Conservation (phyloP, 2,888 invertebrate species). For the Agapetus fuscipes region DNA sequence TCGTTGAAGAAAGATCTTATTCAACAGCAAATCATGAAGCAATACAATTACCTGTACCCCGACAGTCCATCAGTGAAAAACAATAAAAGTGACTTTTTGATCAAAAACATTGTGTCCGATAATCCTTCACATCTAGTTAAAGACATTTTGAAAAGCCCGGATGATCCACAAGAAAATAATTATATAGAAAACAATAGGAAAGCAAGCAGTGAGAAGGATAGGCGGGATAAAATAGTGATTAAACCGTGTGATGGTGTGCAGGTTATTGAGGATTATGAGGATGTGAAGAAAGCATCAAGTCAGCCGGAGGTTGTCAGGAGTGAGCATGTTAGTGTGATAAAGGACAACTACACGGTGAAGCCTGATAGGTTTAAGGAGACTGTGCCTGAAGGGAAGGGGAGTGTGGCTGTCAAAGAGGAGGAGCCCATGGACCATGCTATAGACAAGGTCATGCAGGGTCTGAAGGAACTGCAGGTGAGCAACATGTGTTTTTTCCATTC, state of each 20-base stretch:
- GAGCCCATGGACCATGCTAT: constrained; percentile 17
- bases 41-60: constrained; percentile 3
- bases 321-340: constrained; percentile 18
- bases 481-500: constrained; percentile 1
- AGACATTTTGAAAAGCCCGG: constrained; percentile 13
- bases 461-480: constrained; percentile 20
- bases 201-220: too few relatives aligned
- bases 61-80: constrained; percentile 1
- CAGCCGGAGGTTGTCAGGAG: constrained; percentile 3
- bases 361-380: constrained; percentile 15
- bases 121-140: constrained; percentile 9
- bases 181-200: too few relatives aligned
- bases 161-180: too few relatives aligned
- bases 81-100: constrained; percentile 8
- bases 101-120: constrained; percentile 12
- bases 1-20: constrained; percentile 5
- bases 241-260: too few relatives aligned
- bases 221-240: too few relatives aligned
- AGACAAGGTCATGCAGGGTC: constrained; percentile 19
- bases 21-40: constrained; percentile 11
- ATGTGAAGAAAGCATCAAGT: not conserved
- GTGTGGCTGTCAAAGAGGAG: constrained; percentile 5
- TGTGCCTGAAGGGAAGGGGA: constrained; percentile 1
- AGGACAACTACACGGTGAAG: constrained; percentile 17
- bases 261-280: not conserved